Conservation (phyloP, 2,113 vertebrate species). For the Peromyscus leucopus region DNA sequence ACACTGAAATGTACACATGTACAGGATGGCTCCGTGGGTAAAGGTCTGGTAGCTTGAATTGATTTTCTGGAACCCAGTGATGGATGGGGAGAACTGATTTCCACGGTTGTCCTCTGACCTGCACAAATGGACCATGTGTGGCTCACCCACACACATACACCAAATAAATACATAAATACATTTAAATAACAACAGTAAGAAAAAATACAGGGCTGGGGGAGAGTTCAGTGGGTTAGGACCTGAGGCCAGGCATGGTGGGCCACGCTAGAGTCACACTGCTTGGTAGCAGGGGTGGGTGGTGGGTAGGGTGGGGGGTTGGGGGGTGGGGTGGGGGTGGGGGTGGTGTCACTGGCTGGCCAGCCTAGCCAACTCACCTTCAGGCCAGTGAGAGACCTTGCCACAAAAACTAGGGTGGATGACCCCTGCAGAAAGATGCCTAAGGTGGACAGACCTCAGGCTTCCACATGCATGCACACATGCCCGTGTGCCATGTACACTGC, state of each 20-base stretch:
- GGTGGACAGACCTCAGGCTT: not conserved
- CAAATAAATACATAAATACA: not conserved
- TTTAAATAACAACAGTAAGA: not conserved
- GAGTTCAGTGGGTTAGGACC: not conserved
- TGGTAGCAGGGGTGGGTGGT: too few relatives aligned
- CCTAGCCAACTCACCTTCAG: not conserved
- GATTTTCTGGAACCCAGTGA: not conserved
- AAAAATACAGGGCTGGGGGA: not conserved
- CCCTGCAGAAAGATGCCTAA: not conserved
- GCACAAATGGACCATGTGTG: not conserved
- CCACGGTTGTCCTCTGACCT: not conserved
- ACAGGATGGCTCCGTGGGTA: not conserved
- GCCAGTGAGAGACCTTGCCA: not conserved
- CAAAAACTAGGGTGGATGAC: not conserved
- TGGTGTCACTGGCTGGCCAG: not conserved
- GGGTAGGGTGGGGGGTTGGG: not conserved
- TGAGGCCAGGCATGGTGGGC: not conserved
- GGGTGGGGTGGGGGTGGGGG: not conserved
- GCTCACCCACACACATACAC: not conserved
- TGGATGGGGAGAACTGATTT: not conserved
- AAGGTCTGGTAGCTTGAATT: not conserved
- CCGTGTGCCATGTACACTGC: not conserved
- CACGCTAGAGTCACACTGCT: not conserved
- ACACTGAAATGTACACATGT: not conserved
- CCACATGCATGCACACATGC: not conserved